Evolutionary conservation across 2,113 vertebrate species (phyloP), one percentile per base, ranked within the genome.

Genomic region (Megalops atlanticus): DNA sequence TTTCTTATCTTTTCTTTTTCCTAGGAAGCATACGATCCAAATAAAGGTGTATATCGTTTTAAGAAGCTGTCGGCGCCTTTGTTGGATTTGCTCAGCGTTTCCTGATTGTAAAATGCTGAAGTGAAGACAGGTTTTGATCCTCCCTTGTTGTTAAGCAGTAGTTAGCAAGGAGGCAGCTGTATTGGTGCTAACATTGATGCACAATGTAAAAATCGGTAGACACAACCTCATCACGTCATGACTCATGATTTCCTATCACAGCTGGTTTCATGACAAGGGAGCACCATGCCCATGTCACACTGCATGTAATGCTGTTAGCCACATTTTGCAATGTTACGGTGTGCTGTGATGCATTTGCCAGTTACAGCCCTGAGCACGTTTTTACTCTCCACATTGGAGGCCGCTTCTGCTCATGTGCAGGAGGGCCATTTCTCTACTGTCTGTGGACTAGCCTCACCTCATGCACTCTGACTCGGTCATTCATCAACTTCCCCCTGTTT

Each of bases 21-120:
- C 80, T 76, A 81, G 74, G 80, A 81, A 73, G 54, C 80, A 81
- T 76, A 76, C 38, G 64, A 76, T 69, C 80, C 74, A 70, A 76
- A 81, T 81, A 81, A 81, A 81, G 41, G 73, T 81, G 80, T 81
- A 81, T 81, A 77, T 81, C 73, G 68, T 81, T 81, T 81, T 81
- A 76, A 81, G 33, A 38, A 16, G 8, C 74, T 81, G 38, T 81
- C 38, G 24, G 47, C n/a, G 31, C 36, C 39, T 35, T 52, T 33
- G 6, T 18, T n/a, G n/a, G 58, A 64, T 64, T 64, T 64, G n/a
- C 58, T 64, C 58, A n/a, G 8, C n/a, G 24, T 64, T 64, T 64
- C 58, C 8, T n/a, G 58, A 64, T 45, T 45, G 43, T 14, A 45
- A 45, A 10, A 64, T 31, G 10, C 5, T 64, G 58, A 58, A 58